Evolutionary conservation across 37 sponge, comb jelly and placozoan species (phyloP).

Genomic region (Geodia barretti): DNA sequence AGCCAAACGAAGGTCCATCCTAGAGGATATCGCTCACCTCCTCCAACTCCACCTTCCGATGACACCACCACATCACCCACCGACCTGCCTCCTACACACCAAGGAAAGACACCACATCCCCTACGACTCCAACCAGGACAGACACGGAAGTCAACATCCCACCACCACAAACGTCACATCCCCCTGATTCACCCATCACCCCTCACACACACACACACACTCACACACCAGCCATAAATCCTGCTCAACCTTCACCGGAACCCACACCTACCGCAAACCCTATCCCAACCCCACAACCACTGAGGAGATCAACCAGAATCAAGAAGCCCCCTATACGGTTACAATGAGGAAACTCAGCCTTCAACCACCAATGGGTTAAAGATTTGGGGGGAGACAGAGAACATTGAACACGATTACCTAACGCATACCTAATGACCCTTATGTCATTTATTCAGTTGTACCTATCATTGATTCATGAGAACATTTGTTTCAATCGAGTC

Average conservation of each 20-base stretch:
- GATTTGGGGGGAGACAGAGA: slow-evolving; percentile 39
- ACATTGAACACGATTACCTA: not conserved
- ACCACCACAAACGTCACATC: not conserved
- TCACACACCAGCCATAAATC: not conserved
- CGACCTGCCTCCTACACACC: not conserved
- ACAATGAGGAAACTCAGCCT: not conserved
- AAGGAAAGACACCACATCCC: not conserved
- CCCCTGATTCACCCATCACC: not conserved
- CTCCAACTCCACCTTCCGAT: slow-evolving; percentile 12
- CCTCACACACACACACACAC: not conserved
- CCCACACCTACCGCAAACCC: not conserved
- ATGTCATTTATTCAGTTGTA: slow-evolving; percentile 15
- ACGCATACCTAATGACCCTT: not conserved
- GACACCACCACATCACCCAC: slow-evolving; percentile 12
- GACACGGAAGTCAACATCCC: not conserved
- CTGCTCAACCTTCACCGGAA: not conserved
- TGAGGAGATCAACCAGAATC: not conserved
- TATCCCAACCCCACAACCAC: not conserved
- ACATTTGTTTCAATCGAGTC: not conserved
- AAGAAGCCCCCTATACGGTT: slow-evolving; percentile 12
- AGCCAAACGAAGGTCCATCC: slow-evolving; percentile 24
- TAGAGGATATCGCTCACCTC: slow-evolving; percentile 20
- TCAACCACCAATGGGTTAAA: slow-evolving; percentile 1
- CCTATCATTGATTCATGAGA: slow-evolving; percentile 28
- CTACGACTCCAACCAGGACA: not conserved